phyloP scores from a whole-genome alignment of 2,888 invertebrate species.

The Shargacucullia verbasci region DNA sequence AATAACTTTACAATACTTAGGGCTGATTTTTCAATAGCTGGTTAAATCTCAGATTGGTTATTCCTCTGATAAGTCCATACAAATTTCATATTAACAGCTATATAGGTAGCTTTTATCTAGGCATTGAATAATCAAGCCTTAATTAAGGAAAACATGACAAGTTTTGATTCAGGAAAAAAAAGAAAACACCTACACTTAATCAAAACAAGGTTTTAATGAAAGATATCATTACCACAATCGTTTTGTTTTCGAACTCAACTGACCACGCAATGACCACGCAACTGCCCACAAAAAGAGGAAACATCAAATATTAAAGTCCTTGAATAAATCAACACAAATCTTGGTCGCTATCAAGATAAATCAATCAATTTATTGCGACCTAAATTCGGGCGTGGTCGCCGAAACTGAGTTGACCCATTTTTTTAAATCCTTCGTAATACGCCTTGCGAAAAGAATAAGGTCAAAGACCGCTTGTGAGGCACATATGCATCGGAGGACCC shows the following conservation, averaged over 20 bases:
- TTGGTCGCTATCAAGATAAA: conserved; percentile 60
- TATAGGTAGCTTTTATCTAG: too few relatives aligned
- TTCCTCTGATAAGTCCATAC: too few relatives aligned
- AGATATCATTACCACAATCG: conserved; percentile 8
- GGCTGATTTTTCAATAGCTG: too few relatives aligned
- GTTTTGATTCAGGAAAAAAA: background rate
- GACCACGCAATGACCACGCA: conserved; percentile 11
- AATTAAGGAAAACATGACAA: too few relatives aligned
- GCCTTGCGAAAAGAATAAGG: conserved; percentile 67
- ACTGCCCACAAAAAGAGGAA: conserved; percentile 39
- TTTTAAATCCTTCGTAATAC: conserved; percentile 69
- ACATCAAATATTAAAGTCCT: conserved; percentile 40
- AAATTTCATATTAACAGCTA: too few relatives aligned
- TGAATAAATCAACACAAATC: conserved; percentile 38
- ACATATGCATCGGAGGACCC: conserved; percentile 71
- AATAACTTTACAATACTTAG: too few relatives aligned
- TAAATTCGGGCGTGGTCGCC: conserved; percentile 67
- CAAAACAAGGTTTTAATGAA: conserved; percentile 13
- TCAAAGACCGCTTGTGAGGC: conserved; percentile 68
- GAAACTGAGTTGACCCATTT: conserved; percentile 81
- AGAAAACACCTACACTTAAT: background rate
- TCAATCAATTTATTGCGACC: conserved; percentile 77
- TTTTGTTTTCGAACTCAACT: conserved; percentile 9
- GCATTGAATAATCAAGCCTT: too few relatives aligned
- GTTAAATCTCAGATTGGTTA: too few relatives aligned